Conservation (phyloP, 2,113 vertebrate genomes). For the Macrotis lagotis region DNA sequence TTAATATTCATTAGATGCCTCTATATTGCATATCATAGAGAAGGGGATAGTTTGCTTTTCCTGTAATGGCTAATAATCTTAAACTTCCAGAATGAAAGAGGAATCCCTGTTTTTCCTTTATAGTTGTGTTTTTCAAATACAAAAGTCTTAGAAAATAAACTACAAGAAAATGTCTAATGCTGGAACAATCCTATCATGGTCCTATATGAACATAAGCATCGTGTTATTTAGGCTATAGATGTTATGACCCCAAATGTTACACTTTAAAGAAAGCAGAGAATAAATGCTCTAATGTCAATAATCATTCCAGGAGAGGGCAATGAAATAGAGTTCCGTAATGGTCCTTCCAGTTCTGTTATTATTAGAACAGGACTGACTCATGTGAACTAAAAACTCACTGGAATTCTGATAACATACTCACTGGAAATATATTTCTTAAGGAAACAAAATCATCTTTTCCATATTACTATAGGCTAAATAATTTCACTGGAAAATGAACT, state of each 20-base stretch:
- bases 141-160: neutral
- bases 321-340: neutral
- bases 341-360: neutral
- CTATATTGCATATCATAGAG: neutral
- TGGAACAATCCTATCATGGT: neutral
- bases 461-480: neutral
- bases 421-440: neutral
- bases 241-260: neutral
- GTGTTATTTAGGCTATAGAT: neutral
- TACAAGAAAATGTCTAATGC: neutral
- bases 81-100: constrained; percentile 35
- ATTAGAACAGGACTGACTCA: neutral
- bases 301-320: neutral
- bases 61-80: neutral
- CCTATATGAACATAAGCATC: neutral
- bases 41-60: neutral
- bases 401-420: neutral
- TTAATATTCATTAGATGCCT: neutral
- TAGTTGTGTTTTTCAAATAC: neutral
- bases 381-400: neutral
- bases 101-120: constrained; percentile 37
- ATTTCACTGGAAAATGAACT: neutral
- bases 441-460: neutral
- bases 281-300: neutral
- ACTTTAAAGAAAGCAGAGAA: neutral